These are phyloP conservation scores for Tribolium madens DNA, from an alignment of 1,140 invertebrate genomes.

Conservation along the genomic window DNA sequence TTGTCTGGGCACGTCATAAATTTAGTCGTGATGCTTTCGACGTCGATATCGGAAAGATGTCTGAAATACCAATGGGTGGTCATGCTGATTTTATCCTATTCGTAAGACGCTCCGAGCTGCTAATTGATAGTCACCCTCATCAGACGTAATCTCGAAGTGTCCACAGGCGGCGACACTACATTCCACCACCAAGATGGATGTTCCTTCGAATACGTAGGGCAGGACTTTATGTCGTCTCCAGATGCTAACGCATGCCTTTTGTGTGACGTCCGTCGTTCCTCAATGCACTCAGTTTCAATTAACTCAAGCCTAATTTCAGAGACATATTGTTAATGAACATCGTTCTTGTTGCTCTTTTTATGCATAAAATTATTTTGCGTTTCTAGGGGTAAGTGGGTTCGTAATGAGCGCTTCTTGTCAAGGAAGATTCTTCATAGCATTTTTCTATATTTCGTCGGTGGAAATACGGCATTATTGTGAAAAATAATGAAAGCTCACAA, in stretches of 20 bases:
- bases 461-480: neutral
- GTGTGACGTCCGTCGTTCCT: slow-evolving; percentile 22
- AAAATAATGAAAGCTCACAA: neutral
- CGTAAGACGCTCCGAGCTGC: slow-evolving; percentile 40
- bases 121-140: slow-evolving; percentile 50
- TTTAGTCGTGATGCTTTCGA: neutral
- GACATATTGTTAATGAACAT: slow-evolving; percentile 1
- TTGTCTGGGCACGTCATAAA: neutral
- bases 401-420: neutral
- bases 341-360: slow-evolving; percentile 27
- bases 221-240: slow-evolving; percentile 39
- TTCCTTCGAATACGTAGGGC: slow-evolving; percentile 18
- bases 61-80: slow-evolving; percentile 41
- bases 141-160: slow-evolving; percentile 45
- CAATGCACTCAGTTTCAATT: slow-evolving; percentile 37
- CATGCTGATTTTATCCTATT: slow-evolving; percentile 38
- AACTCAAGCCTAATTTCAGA: slow-evolving; percentile 30
- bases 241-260: slow-evolving; percentile 39
- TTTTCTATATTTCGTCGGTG: neutral
- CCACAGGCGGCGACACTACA: slow-evolving; percentile 43
- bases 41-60: neutral
- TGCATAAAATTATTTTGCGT: neutral
- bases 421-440: neutral
- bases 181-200: slow-evolving; percentile 43
- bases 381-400: neutral